Evolutionary conservation across 64 coral and sea anemone genomes (phyloP).

Genomic region (Porites lutea): DNA sequence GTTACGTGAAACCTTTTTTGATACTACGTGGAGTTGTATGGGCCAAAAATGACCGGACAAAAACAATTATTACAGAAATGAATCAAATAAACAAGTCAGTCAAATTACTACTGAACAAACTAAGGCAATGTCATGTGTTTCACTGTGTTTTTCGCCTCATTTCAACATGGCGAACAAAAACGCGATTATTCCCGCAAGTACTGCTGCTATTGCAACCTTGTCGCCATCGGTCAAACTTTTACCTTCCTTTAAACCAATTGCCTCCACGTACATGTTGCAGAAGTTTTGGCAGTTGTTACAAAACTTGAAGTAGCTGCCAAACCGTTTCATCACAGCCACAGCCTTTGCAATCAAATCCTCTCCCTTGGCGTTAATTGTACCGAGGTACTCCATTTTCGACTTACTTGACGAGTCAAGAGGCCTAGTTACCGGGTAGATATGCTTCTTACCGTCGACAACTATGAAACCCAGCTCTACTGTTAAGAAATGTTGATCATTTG

Average conservation of each 20-base stretch:
- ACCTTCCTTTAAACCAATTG: slow-evolving; percentile 39
- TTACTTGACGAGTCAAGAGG: neutral
- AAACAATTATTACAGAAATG: too few species aligned
- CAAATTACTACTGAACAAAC: too few species aligned
- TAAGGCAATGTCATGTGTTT: too few species aligned
- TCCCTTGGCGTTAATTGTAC: slow-evolving; percentile 18
- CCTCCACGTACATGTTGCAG: slow-evolving; percentile 69
- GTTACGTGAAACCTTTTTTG: too few species aligned
- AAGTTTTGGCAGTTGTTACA: slow-evolving; percentile 81
- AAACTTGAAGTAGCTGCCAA: slow-evolving; percentile 80
- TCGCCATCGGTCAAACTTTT: slow-evolving; percentile 28
- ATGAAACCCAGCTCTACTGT: slow-evolving; percentile 69
- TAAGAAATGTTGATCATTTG: slow-evolving; percentile 50
- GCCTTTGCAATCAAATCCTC: slow-evolving; percentile 55
- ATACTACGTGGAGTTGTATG: too few species aligned
- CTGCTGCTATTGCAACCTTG: neutral
- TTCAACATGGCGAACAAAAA: neutral
- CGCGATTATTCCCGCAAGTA: neutral
- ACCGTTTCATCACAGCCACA: slow-evolving; percentile 60
- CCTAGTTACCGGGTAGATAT: slow-evolving; percentile 27
- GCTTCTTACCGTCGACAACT: neutral
- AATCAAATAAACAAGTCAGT: too few species aligned
- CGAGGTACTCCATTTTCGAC: neutral
- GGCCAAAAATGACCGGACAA: too few species aligned
- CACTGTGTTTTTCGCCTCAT: too few species aligned